A percentile compares a stretch with the other conserved stretches of the same genome.
Evolutionary conservation across 2,888 invertebrate genomes (phyloP).

Genomic region (Drymonia ruficornis): DNA sequence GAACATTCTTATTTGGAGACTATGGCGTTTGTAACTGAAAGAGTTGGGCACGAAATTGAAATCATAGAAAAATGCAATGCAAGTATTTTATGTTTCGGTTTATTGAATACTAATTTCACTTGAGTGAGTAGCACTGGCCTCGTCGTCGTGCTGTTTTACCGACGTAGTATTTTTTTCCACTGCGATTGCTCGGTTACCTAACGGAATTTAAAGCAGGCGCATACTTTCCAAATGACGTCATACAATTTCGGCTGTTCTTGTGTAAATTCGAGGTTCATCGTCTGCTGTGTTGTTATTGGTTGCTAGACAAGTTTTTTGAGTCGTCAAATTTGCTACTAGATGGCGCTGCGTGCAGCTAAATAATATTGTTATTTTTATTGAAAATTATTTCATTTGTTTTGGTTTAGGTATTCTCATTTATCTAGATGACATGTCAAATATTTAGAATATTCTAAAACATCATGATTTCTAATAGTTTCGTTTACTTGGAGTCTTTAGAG

Average conservation of each 20-base stretch:
- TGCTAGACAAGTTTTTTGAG: conserved; percentile 11
- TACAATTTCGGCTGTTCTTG: conserved; percentile 63
- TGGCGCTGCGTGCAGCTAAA: conserved; percentile 49
- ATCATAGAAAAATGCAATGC: not conserved
- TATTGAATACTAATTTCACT: not conserved
- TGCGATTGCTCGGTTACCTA: conserved; percentile 47
- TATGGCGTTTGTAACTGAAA: not conserved
- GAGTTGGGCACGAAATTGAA: not conserved
- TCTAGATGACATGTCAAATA: too few relatives aligned
- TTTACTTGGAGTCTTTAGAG: not conserved
- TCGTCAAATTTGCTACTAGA: conserved; percentile 41
- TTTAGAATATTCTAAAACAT: too few relatives aligned
- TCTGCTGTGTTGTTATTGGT: conserved; percentile 35
- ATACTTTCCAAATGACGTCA: conserved; percentile 80
- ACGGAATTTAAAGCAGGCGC: conserved; percentile 70
- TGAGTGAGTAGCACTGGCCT: not conserved
- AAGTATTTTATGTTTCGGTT: not conserved
- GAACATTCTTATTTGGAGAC: too few relatives aligned
- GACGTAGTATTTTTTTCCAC: conserved; percentile 33
- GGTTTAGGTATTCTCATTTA: not conserved
- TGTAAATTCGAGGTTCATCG: conserved; percentile 38
- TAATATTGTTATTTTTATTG: not conserved
- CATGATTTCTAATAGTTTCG: not conserved
- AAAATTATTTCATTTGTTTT: not conserved
- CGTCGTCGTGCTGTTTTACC: conserved; percentile 37